These are phyloP conservation scores for Chrysaora quinquecirrha DNA, from an alignment of 30 jellyfish, hydroid and myxozoan genomes.

Conservation along the genomic window DNA sequence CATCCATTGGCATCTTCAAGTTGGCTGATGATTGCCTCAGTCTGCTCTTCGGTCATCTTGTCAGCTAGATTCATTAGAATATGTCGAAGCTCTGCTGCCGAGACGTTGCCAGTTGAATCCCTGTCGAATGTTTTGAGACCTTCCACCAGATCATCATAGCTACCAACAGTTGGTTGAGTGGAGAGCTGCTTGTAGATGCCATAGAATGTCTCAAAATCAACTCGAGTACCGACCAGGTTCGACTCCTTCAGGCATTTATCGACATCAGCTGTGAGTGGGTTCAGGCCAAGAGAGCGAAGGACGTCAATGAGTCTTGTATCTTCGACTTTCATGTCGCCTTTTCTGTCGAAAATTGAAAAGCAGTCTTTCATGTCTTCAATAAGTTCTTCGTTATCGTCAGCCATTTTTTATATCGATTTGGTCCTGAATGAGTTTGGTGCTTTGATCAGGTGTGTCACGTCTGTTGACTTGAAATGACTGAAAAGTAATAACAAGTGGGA, in stretches of 20 bases:
- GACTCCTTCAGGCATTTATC: conserved; percentile 83
- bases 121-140: conserved; percentile 93
- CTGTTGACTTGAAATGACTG: too few species aligned
- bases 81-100: conserved; percentile 94
- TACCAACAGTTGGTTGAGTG: conserved; percentile 73
- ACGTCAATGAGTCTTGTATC: conserved; percentile 69
- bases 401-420: too few species aligned
- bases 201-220: conserved; percentile 86
- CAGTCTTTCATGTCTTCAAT: conserved; percentile 90
- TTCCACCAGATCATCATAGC: conserved; percentile 93
- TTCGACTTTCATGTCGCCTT: conserved; percentile 92
- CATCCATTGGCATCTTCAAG: conserved; percentile 88
- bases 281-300: conserved; percentile 87
- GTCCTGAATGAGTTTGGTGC: too few species aligned
- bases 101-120: conserved; percentile 88
- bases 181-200: conserved; percentile 85
- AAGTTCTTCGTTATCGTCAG: conserved; percentile 83
- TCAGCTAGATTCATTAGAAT: conserved; percentile 85
- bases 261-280: conserved; percentile 84
- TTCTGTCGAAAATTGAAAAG: conserved; percentile 83
- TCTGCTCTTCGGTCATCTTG: conserved; percentile 92
- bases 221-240: conserved; percentile 77
- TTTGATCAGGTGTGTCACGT: too few species aligned
- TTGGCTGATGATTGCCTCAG: conserved; percentile 79
- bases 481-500: too few species aligned